phyloP scores from a whole-genome alignment of 2,888 invertebrate genomes.

The Drosophila neoperkinsi region DNA sequence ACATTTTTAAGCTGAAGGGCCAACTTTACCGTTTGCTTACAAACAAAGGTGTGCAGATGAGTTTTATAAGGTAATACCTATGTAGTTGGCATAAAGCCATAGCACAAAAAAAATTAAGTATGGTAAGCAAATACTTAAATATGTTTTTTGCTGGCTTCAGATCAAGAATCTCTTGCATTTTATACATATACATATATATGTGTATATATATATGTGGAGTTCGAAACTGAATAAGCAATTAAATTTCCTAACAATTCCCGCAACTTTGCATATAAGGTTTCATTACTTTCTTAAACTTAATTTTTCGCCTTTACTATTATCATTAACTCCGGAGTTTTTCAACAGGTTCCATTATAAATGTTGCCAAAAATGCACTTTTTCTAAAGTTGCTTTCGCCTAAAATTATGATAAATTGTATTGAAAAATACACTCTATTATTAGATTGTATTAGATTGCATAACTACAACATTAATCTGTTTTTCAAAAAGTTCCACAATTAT shows the following conservation, averaged over 20 bases:
- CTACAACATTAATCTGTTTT: background rate
- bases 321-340: background rate
- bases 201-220: background rate
- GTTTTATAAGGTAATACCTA: background rate
- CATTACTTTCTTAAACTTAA: background rate
- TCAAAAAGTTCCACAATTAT: background rate
- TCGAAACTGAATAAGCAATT: background rate
- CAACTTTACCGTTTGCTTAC: background rate
- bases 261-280: background rate
- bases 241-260: background rate
- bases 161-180: background rate
- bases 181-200: no score
- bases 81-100: background rate
- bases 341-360: background rate
- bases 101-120: background rate
- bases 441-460: background rate
- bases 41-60: background rate
- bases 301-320: background rate
- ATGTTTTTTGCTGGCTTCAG: background rate
- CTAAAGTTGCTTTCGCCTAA: background rate
- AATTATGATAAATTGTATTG: background rate
- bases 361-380: background rate
- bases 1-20: background rate
- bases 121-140: background rate
- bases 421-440: background rate